phyloP scores from a whole-genome alignment of 2,797 vertebrate genomes.

The Darevskia mixta region DNA sequence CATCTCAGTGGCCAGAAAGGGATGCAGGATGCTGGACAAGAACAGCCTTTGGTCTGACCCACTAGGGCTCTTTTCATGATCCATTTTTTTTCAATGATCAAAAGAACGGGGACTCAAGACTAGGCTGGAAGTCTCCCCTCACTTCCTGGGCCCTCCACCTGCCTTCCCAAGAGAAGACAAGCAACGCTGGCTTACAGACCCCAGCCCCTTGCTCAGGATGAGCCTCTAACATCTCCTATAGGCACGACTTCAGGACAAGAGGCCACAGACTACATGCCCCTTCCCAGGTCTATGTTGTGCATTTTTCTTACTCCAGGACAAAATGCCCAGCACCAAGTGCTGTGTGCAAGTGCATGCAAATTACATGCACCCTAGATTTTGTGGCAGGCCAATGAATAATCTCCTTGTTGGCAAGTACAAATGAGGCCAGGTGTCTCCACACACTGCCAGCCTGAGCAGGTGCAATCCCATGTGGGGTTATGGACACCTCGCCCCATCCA shows the following conservation, averaged over 20 bases:
- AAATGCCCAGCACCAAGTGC: not conserved
- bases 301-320: not conserved
- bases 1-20: not conserved
- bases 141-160: not conserved
- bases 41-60: not conserved
- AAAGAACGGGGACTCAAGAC: not conserved
- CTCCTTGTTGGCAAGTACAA: not conserved
- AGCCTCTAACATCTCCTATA: not conserved
- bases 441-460: not conserved
- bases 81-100: not conserved
- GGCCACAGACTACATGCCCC: not conserved
- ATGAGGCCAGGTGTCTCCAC: not conserved
- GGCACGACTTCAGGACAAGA: not conserved
- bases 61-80: not conserved
- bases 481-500: not conserved
- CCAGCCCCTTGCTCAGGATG: too few relatives aligned
- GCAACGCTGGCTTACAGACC: not conserved
- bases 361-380: not conserved
- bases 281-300: not conserved
- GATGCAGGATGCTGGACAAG: not conserved
- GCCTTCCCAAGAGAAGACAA: not conserved
- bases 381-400: not conserved
- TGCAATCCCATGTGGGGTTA: not conserved
- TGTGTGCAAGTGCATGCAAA: not conserved
- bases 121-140: not conserved